Evolutionary conservation across 2,888 invertebrate genomes (phyloP).

Genomic region (Clusia tigrina): DNA sequence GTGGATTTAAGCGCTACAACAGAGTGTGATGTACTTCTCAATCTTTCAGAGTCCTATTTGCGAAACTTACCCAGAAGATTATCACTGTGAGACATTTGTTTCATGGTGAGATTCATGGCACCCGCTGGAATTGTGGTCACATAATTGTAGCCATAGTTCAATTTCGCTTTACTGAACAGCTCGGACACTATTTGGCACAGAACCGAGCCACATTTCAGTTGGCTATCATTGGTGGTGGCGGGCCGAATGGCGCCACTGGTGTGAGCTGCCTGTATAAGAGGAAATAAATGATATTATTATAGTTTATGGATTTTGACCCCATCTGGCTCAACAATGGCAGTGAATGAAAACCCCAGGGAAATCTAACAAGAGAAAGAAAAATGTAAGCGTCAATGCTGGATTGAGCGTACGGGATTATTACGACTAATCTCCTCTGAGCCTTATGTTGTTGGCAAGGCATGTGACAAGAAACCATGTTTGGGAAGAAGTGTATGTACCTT

Average conservation of each 20-base stretch:
- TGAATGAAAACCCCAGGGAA: no score
- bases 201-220: slow-evolving; percentile 65
- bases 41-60: slow-evolving; percentile 3
- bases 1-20: slow-evolving; percentile 76
- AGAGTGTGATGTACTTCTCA: slow-evolving; percentile 1
- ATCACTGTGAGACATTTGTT: slow-evolving; percentile 78
- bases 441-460: no score
- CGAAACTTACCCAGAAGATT: slow-evolving; percentile 79
- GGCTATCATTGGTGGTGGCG: slow-evolving; percentile 54
- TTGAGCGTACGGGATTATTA: no score
- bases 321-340: no score
- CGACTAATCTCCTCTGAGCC: no score
- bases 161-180: slow-evolving; percentile 78
- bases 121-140: slow-evolving; percentile 84
- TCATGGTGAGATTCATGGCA: slow-evolving; percentile 84
- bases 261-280: slow-evolving; percentile 59
- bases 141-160: slow-evolving; percentile 82
- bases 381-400: no score
- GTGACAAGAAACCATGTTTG: no score
- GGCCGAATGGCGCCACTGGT: slow-evolving; percentile 55
- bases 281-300: no score
- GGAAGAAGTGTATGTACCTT: no score
- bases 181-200: slow-evolving; percentile 79
- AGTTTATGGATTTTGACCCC: no score
- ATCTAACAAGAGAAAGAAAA: no score